Conservation (phyloP, 2,888 invertebrate species). For the Ennomos erosarius region DNA sequence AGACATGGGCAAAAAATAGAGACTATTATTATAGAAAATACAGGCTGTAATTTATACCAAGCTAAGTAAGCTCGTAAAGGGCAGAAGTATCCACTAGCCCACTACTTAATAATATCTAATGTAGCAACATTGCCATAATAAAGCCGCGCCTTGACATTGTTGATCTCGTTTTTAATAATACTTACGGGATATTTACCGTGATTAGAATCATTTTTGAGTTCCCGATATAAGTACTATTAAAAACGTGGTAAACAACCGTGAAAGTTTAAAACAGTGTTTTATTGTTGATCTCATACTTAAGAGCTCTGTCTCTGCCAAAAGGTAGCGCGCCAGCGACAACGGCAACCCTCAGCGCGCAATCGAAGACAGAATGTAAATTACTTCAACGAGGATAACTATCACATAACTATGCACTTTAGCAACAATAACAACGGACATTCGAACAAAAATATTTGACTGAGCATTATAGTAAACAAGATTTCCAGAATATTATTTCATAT, state of each 20-base stretch:
- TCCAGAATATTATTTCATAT: background rate
- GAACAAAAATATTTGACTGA: slow-evolving; percentile 7
- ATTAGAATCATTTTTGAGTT: too few relatives aligned
- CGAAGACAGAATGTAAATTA: slow-evolving; percentile 53
- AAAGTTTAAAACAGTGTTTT: too few relatives aligned
- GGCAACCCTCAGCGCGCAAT: slow-evolving; percentile 45
- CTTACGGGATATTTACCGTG: too few relatives aligned
- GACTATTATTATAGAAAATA: too few relatives aligned
- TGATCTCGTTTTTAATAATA: too few relatives aligned
- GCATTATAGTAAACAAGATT: background rate
- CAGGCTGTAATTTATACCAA: too few relatives aligned
- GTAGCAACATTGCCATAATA: slow-evolving; percentile 65
- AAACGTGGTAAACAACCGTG: too few relatives aligned
- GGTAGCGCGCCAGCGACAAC: slow-evolving; percentile 41
- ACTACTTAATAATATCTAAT: slow-evolving; percentile 1
- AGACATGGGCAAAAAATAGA: slow-evolving; percentile 34
- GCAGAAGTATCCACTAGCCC: too few relatives aligned
- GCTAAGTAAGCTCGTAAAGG: too few relatives aligned
- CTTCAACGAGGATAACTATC: slow-evolving; percentile 46
- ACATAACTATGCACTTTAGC: slow-evolving; percentile 14
- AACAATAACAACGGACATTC: slow-evolving; percentile 23
- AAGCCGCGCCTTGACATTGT: slow-evolving; percentile 73
- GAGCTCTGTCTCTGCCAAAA: slow-evolving; percentile 60
- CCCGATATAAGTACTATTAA: too few relatives aligned
- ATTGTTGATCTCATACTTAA: slow-evolving; percentile 62